phyloP scores from a whole-genome alignment of 2,113 vertebrate species.

The Rhineura floridana region DNA sequence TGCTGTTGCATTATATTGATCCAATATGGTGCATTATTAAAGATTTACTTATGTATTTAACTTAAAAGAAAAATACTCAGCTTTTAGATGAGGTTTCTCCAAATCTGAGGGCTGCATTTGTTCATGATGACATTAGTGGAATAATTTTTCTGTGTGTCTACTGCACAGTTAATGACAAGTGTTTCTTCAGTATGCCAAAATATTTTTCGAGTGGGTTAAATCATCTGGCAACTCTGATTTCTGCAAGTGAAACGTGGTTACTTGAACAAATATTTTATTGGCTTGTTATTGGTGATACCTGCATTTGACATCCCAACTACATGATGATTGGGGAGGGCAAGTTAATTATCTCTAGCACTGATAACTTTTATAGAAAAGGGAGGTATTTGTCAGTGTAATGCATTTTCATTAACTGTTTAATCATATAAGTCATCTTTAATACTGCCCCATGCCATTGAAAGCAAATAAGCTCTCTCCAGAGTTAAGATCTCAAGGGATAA shows the following conservation, averaged over 20 bases:
- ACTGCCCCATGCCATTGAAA: constrained; percentile 7
- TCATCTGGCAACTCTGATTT: neutral
- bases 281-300: constrained; percentile 14
- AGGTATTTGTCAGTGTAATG: constrained; percentile 20
- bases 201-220: neutral
- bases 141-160: neutral
- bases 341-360: constrained; percentile 26
- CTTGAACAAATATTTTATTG: constrained; percentile 1
- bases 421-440: constrained; percentile 36
- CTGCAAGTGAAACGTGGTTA: constrained; percentile 10
- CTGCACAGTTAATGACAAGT: neutral
- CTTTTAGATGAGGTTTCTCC: neutral
- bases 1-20: constrained; percentile 12
- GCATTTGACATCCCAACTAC: constrained; percentile 30
- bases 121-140: neutral
- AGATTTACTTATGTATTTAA: neutral
- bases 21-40: neutral
- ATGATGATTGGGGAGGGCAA: constrained; percentile 24
- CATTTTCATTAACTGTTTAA: constrained; percentile 36
- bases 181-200: neutral
- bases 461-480: constrained; percentile 24
- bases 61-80: neutral
- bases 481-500: constrained; percentile 25
- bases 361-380: constrained; percentile 1
- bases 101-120: neutral